These are phyloP conservation scores for Apantesis nais DNA, from an alignment of 2,888 invertebrate species.

Conservation along the genomic window DNA sequence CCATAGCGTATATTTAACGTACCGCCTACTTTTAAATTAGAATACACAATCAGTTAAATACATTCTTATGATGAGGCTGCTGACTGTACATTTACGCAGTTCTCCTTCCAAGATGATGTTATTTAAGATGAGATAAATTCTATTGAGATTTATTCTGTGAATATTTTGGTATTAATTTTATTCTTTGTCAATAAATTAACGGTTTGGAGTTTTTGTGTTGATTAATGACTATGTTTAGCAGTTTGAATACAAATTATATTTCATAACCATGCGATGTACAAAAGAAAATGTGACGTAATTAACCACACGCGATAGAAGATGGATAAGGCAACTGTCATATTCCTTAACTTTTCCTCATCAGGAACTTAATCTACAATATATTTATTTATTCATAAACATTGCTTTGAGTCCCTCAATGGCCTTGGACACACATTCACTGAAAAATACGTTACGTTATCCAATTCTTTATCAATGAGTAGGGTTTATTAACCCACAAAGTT, in stretches of 20 bases:
- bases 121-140: conserved; percentile 82
- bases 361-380: background rate
- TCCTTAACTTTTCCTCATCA: background rate
- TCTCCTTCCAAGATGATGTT: conserved; percentile 72
- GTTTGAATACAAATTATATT: conserved; percentile 2
- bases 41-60: conserved; percentile 13
- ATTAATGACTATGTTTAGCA: conserved; percentile 56
- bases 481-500: background rate
- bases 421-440: background rate
- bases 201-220: conserved; percentile 55
- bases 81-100: conserved; percentile 61
- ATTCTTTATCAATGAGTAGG: background rate
- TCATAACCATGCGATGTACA: background rate
- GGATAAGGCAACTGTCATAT: background rate
- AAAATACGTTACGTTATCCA: background rate
- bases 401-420: background rate
- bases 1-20: conserved; percentile 8
- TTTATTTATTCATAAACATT: background rate
- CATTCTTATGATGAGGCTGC: conserved; percentile 49
- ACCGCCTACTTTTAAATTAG: conserved; percentile 12
- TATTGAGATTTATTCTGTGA: conserved; percentile 82
- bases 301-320: background rate
- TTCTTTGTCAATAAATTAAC: conserved; percentile 72
- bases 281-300: background rate
- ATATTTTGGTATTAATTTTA: conserved; percentile 69